Conservation (phyloP, 2,797 vertebrate species). For the Heliangelus exortis region DNA sequence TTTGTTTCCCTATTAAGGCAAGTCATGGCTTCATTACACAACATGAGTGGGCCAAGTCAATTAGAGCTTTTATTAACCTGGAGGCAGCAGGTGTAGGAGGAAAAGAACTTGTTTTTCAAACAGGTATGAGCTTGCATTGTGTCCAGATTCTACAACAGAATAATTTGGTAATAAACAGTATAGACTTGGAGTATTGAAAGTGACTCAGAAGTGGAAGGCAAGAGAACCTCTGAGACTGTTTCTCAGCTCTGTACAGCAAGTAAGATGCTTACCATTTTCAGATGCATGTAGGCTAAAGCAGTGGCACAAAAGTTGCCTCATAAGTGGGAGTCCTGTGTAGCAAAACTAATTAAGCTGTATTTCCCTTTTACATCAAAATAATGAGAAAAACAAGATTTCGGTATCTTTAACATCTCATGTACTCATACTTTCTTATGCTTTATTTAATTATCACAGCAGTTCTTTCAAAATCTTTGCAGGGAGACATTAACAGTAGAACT, state of each 20-base stretch:
- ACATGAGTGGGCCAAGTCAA: constrained; percentile 91
- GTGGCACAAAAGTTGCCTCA: not conserved
- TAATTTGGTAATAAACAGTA: not conserved
- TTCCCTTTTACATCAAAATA: not conserved
- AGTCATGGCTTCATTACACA: constrained; percentile 99
- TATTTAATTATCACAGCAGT: not conserved
- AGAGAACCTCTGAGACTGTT: not conserved
- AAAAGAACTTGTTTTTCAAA: constrained; percentile 98
- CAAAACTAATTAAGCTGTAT: not conserved
- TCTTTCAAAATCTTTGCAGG: not conserved
- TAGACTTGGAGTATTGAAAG: not conserved
- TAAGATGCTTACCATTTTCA: not conserved
- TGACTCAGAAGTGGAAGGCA: not conserved
- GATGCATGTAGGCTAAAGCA: not conserved
- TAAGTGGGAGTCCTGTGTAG: not conserved
- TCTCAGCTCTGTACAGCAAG: not conserved
- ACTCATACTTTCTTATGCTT: not conserved
- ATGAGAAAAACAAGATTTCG: not conserved
- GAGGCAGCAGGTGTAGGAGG: constrained; percentile 98
- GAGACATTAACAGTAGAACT: not conserved
- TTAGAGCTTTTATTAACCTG: constrained; percentile 96
- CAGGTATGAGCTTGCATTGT: constrained; percentile 81
- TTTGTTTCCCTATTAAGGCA: constrained; percentile 80
- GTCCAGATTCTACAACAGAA: not conserved
- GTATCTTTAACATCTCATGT: fast-evolving